These are phyloP conservation scores for Acheta domesticus DNA, from an alignment of 2,888 invertebrate species.

Conservation along the genomic window DNA sequence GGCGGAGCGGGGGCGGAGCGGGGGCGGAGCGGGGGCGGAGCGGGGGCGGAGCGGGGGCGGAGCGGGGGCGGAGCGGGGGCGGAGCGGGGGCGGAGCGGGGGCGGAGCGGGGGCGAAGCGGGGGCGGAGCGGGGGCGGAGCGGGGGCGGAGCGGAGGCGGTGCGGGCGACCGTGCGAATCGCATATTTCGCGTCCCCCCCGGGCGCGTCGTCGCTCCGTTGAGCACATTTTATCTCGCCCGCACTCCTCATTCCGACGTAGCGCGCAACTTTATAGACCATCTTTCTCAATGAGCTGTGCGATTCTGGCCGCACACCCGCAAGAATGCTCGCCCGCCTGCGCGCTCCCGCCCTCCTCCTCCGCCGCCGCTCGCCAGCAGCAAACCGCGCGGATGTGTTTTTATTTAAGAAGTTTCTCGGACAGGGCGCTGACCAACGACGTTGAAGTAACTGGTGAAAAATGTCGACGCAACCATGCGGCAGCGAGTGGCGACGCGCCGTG, in stretches of 20 bases:
- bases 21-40: too few species aligned
- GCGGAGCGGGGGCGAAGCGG: neutral
- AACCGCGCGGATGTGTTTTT: too few species aligned
- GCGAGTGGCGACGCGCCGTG: neutral
- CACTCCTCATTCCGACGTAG: neutral
- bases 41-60: neutral
- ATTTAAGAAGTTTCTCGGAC: neutral
- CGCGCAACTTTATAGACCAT: neutral
- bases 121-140: neutral
- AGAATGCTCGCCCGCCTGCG: neutral
- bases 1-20: too few species aligned
- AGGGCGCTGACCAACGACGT: neutral
- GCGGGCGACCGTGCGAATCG: neutral
- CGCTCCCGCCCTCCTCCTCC: neutral
- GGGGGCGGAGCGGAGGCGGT: neutral
- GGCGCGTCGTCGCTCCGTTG: neutral
- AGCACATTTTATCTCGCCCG: slow-evolving; percentile 7
- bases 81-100: neutral
- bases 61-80: neutral
- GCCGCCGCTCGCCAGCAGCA: too few species aligned
- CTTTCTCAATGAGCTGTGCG: slow-evolving; percentile 18
- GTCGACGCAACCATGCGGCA: neutral
- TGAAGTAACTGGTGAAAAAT: neutral
- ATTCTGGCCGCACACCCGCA: neutral
- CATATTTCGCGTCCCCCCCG: neutral